Conservation (phyloP, 2,888 invertebrate genomes). For the Oligia strigilis region DNA sequence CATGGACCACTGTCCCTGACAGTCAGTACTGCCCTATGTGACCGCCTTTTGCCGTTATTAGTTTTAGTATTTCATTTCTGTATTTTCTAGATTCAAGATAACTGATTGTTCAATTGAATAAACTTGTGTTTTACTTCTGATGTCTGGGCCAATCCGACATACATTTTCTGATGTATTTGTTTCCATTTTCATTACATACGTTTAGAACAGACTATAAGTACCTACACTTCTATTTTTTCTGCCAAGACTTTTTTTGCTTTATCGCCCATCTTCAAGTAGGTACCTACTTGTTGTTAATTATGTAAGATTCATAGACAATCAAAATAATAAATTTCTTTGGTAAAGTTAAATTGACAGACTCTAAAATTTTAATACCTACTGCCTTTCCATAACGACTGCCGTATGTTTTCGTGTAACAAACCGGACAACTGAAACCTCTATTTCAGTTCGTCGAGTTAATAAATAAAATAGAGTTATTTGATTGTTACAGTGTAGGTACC, state of each 20-base stretch:
- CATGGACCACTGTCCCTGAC: too few species aligned
- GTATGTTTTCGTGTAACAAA: not conserved
- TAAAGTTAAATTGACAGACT: not conserved
- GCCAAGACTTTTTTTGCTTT: not conserved
- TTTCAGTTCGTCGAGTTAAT: slow-evolving; percentile 14
- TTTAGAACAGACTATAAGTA: too few species aligned
- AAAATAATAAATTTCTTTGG: not conserved
- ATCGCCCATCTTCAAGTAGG: too few species aligned
- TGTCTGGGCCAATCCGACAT: too few species aligned
- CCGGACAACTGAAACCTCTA: not conserved
- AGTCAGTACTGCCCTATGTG: too few species aligned
- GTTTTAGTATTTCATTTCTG: too few species aligned
- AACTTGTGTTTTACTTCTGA: too few species aligned
- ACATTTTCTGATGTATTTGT: not conserved
- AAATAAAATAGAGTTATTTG: slow-evolving; percentile 35
- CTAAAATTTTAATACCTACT: not conserved
- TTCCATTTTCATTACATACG: not conserved
- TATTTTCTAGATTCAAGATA: too few species aligned
- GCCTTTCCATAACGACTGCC: not conserved
- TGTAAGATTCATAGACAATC: not conserved
- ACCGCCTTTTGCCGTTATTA: too few species aligned
- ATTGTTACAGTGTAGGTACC: slow-evolving; percentile 5
- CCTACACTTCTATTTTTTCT: not conserved
- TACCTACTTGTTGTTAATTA: not conserved
- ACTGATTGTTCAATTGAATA: too few species aligned